Evolutionary conservation across 2,888 invertebrate species (phyloP).

Genomic region (Ornithoptera alexandrae): DNA sequence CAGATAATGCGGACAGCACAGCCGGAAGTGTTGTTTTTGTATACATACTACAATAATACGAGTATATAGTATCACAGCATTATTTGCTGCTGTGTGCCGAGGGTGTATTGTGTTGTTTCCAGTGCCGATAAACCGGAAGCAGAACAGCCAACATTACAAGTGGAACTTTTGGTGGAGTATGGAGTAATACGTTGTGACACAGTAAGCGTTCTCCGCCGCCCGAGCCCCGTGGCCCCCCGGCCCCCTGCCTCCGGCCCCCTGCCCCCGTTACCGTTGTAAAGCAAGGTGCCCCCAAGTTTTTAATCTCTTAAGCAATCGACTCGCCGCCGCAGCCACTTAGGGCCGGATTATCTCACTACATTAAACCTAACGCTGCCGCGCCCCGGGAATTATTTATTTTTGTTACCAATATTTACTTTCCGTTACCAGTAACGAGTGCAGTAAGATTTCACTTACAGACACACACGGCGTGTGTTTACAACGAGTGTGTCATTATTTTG

Average conservation of each 20-base stretch:
- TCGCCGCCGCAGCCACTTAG: conserved; percentile 39
- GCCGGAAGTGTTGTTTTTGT: too few relatives aligned
- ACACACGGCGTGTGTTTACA: background rate
- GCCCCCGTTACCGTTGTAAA: conserved; percentile 32
- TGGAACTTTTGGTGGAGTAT: conserved; percentile 4
- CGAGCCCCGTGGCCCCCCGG: background rate
- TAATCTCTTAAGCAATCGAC: conserved; percentile 56
- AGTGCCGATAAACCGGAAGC: background rate
- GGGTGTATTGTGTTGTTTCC: too few relatives aligned
- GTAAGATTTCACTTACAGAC: rapidly evolving
- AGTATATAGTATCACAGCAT: too few relatives aligned
- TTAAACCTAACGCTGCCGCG: conserved; percentile 52
- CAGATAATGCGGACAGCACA: too few relatives aligned
- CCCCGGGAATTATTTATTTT: conserved; percentile 25
- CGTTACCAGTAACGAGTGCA: background rate
- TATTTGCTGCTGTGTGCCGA: too few relatives aligned
- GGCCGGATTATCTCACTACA: conserved; percentile 57
- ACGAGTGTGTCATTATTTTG: too few relatives aligned
- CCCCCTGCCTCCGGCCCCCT: background rate
- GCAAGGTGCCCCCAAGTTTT: conserved; percentile 52
- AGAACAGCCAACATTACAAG: conserved; percentile 1
- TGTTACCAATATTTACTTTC: conserved; percentile 21
- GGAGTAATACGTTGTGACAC: conserved; percentile 17
- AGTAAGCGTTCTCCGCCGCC: background rate
- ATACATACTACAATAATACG: too few relatives aligned